Base-by-base conservation (phyloP, 2,888 invertebrate genomes). In the Choreutis nemorana region DNA sequence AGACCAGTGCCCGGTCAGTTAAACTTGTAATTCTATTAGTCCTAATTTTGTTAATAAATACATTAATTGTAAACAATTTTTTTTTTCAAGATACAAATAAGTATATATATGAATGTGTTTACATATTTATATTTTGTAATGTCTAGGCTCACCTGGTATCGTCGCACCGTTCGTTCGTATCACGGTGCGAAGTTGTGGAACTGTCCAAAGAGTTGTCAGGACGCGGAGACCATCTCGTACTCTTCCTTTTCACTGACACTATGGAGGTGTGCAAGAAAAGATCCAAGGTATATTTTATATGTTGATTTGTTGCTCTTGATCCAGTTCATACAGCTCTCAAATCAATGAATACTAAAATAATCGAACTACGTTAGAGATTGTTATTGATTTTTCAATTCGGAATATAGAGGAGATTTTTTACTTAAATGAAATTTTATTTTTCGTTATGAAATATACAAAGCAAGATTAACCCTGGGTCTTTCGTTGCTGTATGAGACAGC, bases 191-290 rank as follows among this genome's bases (percentile, higher is more conserved):
- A 60, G 94, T 94, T 29, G 87, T 90, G 36, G 94, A 96, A 65
- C 73, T 96, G 16, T 87, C 89, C 37, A 90, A 94, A 50, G 87
- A 87, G 30, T 72, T 95, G 27, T 90, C 91, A 38, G 91, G 92
- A 9, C 86, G 93, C 43, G 96, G 96, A 29, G 89, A 91, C 63
- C 87, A 87, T 42, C 82, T 98, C 37, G 87, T 94, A 41, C 75
- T 98, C 41, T 96, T 96, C 65, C 81, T 98, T 14, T 98, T 98
- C 71, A 92, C 94, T 21, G 97, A 98, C 73, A 90, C 91, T 35
- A 83, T 97, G 59, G 96, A 96, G 81, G 94, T 97, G 52, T 90
- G 90, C 70, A 90, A 91, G 59, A 87, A 90, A 60, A 84, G 91
- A 49, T 90, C 91, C 25, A 90, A 91, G 63, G 87, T 79, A 34